Evolutionary conservation across 2,797 vertebrate species (phyloP), one percentile per base, ranked within the genome.

Genomic region (Mormyrus proboscirostris): DNA sequence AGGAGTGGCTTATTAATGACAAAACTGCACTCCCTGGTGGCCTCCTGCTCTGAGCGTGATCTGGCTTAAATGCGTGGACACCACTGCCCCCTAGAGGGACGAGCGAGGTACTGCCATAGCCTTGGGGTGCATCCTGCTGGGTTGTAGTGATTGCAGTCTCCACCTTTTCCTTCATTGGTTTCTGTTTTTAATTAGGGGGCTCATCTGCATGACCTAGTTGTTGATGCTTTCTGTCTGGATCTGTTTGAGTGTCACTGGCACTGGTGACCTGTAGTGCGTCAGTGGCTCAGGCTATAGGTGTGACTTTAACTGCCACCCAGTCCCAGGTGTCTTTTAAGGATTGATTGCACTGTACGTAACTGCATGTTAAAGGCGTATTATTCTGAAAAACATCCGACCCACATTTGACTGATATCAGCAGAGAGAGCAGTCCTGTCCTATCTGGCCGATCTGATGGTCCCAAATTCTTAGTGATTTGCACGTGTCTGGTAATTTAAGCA

Each of bases 61-160:
- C 85, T 1, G 25, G 33, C 25, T 9, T 38, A 87, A 38, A 38
- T 1, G 25, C 29, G 5, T 86, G 85, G 85, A 29, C 4, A 50
- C n/a, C 16, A 4, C 51, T 6, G 85, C 16, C 25, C 22, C 7
- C 19, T 9, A 57, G 51, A 19, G 47, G 25, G 25, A 38, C 0
- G 2, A 5, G 38, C 1, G n/a, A n/a, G 38, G 16, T n/a, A 65
- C 86, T 62, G 38, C 57, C 12, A 3, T 16, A n/a, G n/a, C 38
- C 53, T 44, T 87, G 38, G n/a, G 65, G 51, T 57, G 89, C 1
- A 1, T 14, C 79, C 44, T 82, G 44, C 14, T 88, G 89, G 88
- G 88, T 92, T 92, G 93, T 91, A 91, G 73, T 93, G 93, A 92
- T 92, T 91, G 84, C 89, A 89, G 92, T 86, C 44, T 47, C 90